Conservation (phyloP, 92 coral and sea anemone species). For the Porites lobata region DNA sequence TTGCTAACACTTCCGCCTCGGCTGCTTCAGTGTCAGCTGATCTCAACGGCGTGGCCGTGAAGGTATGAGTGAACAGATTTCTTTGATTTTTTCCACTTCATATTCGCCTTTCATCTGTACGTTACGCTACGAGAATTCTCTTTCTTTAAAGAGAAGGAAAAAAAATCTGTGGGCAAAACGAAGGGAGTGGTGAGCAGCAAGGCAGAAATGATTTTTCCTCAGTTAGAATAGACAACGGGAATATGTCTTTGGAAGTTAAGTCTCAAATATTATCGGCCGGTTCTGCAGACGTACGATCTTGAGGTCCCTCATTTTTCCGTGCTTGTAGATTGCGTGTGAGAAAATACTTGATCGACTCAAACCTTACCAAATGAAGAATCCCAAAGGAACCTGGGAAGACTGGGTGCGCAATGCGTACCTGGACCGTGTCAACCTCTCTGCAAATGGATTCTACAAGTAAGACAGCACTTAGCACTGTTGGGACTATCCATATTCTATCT, state of each 20-base stretch:
- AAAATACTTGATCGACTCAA: slow-evolving; percentile 55
- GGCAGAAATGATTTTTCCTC: no score
- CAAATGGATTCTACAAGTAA: slow-evolving; percentile 84
- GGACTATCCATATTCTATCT: no score
- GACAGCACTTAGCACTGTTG: neutral
- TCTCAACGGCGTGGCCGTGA: slow-evolving; percentile 75
- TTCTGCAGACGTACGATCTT: no score
- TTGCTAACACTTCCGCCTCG: slow-evolving; percentile 60
- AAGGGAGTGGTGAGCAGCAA: no score
- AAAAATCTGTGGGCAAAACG: no score
- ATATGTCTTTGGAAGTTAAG: no score
- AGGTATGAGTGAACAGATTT: slow-evolving; percentile 24
- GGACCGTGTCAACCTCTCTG: slow-evolving; percentile 76
- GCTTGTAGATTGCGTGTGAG: slow-evolving; percentile 74
- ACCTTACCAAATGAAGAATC: slow-evolving; percentile 71
- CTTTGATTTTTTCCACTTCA: neutral
- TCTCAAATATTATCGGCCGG: no score
- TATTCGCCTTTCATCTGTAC: no score
- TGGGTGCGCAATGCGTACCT: slow-evolving; percentile 78
- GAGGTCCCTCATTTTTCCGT: neutral
- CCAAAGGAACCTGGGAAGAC: slow-evolving; percentile 82
- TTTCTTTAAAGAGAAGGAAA: no score
- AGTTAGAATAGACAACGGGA: no score
- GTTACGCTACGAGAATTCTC: no score
- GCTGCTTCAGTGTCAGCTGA: slow-evolving; percentile 64